These are phyloP conservation scores for Silurus asotus DNA, from an alignment of 2,113 vertebrate genomes.

Conservation along the genomic window DNA sequence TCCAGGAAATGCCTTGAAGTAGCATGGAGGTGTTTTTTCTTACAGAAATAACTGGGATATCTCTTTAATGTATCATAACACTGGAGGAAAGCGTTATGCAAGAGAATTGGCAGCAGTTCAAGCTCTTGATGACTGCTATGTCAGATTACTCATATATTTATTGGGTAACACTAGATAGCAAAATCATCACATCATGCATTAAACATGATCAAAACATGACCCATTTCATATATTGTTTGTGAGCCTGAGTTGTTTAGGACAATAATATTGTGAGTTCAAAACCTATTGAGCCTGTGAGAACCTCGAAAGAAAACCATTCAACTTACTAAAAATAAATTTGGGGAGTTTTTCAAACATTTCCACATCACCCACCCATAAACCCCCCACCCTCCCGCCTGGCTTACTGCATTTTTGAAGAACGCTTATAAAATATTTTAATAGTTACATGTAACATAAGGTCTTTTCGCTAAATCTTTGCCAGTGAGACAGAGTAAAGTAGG, in stretches of 20 bases:
- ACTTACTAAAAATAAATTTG: neutral
- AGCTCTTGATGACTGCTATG: neutral
- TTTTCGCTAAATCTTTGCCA: neutral
- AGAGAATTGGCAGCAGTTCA: neutral
- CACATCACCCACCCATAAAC: too few relatives aligned
- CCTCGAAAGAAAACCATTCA: neutral
- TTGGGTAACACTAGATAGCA: neutral
- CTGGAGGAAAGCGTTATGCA: neutral
- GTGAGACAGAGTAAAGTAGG: neutral
- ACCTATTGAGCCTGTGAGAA: neutral
- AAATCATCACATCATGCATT: neutral
- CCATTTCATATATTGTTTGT: neutral
- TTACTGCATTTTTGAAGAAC: neutral
- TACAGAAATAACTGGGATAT: neutral
- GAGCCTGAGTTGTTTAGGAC: neutral
- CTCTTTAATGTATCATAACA: neutral
- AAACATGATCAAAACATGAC: neutral
- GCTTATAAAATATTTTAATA: neutral
- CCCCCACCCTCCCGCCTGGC: neutral
- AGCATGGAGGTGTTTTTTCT: neutral
- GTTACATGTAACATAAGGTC: neutral
- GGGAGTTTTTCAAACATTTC: neutral
- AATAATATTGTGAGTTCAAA: neutral
- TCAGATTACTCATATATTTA: conserved; percentile 8
- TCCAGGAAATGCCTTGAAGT: neutral